A percentile compares a stretch with the other conserved stretches of the same genome.
These are phyloP conservation scores for Sinosuthora webbiana DNA, from an alignment of 2,113 vertebrate species.

Conservation along the genomic window DNA sequence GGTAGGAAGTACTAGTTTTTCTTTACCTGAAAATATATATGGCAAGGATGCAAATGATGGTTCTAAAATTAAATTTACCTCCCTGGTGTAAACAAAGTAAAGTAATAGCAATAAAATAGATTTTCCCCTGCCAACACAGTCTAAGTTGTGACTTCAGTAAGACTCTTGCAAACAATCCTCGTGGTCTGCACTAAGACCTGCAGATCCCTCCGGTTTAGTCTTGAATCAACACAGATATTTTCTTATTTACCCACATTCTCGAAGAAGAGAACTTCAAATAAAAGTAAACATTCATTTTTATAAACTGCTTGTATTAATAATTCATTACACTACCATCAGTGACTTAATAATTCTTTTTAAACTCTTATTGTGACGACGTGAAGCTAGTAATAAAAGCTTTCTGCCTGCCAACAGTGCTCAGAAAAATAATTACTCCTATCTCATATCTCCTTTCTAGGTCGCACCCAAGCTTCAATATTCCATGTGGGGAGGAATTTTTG, in stretches of 20 bases:
- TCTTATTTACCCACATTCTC: background rate
- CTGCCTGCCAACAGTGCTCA: background rate
- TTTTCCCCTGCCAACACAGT: background rate
- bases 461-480: background rate
- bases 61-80: background rate
- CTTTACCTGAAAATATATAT: background rate
- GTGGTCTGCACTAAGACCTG: background rate
- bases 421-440: background rate
- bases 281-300: background rate
- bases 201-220: background rate
- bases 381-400: background rate
- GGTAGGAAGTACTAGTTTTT: background rate
- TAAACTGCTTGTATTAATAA: background rate
- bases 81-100: background rate
- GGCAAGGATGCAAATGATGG: background rate
- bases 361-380: background rate
- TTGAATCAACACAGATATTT: background rate
- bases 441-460: background rate
- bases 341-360: background rate
- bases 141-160: background rate
- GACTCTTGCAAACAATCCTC: background rate
- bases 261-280: background rate
- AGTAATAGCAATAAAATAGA: background rate
- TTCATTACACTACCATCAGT: background rate
- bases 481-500: background rate